Evolutionary conservation across 2,113 vertebrate species (phyloP).

Genomic region (Embiotoca jacksoni): DNA sequence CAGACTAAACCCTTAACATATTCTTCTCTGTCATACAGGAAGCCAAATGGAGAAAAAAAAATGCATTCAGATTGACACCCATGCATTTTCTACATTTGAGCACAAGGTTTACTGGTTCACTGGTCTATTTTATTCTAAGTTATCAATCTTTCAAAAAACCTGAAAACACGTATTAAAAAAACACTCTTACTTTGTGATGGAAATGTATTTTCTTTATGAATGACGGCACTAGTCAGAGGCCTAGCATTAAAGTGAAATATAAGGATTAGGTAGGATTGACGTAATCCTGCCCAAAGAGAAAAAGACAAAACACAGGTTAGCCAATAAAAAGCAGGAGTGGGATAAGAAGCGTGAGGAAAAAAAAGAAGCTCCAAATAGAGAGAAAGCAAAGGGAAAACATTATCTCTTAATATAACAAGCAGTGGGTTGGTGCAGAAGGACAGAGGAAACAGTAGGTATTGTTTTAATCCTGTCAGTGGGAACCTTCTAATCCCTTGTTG

Average conservation of each 20-base stretch:
- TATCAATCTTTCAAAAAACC: constrained; percentile 5
- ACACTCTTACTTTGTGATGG: neutral
- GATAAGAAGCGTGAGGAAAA: constrained; percentile 49
- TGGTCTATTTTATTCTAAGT: constrained; percentile 11
- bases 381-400: constrained; percentile 53
- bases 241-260: constrained; percentile 61
- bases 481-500: constrained; percentile 79
- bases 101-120: neutral
- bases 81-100: constrained; percentile 24
- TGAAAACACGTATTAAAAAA: constrained; percentile 32
- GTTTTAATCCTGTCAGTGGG: constrained; percentile 80
- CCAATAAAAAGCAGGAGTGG: constrained; percentile 55
- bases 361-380: constrained; percentile 47
- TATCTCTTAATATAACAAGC: constrained; percentile 64
- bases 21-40: constrained; percentile 19
- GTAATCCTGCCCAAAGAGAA: constrained; percentile 62
- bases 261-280: constrained; percentile 67
- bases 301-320: constrained; percentile 63
- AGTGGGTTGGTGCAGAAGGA: constrained; percentile 54
- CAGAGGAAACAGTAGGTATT: constrained; percentile 69
- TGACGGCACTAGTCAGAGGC: constrained; percentile 34
- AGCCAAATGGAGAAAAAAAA: constrained; percentile 9
- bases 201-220: constrained; percentile 47
- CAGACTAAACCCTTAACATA: constrained; percentile 26
- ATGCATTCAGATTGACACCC: constrained; percentile 4